Base-by-base conservation (phyloP, 1,140 invertebrate species). In the Temnothorax curvispinosus region DNA sequence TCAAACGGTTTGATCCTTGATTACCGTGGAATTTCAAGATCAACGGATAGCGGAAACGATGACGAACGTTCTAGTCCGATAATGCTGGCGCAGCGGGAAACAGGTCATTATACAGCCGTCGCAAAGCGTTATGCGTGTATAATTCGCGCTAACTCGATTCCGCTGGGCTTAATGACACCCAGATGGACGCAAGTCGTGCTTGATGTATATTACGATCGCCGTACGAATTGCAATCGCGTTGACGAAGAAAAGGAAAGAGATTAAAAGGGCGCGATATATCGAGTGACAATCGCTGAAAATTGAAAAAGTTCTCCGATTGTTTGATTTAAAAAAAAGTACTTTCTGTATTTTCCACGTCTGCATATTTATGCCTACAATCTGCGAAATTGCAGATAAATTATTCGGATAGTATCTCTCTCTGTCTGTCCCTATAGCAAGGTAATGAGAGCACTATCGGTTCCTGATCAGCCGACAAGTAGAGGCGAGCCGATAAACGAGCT, bases 61-160 rank as follows among this genome's bases (percentile, higher is more conserved):
- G 54, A 69, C 82, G 58, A 77, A 65, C 64, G 38, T 13, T 62
- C 27, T 27, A 32, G 21, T 9, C 54, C 69, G 80, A 74, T 71
- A 62, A 85, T 32, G 88, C 89, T 56, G 75, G 54, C 60, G 44
- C 77, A 50, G 56, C 69, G 60, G 89, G 74, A 87, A 89, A 86
- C 86, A 71, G 80, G 74, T 87, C 47, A 62, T 90, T 85, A 90
- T 85, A 90, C 69, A 78, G 75, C 54, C 62, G 80, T 90, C 60
- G 69, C 38, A 87, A 89, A 80, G 69, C 74, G 69, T 80, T 80
- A 67, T 69, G 75, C 62, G 80, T 87, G 47, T 80, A 89, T 90
- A 90, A 90, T 90, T 90, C 60, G 85, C 74, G 67, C 88, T 75
- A 75, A 87, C 88, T 89, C 88, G 89, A 85, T 78, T 80, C 74